These are phyloP conservation scores for Bembecia ichneumoniformis DNA, from an alignment of 2,888 invertebrate species.

Conservation along the genomic window DNA sequence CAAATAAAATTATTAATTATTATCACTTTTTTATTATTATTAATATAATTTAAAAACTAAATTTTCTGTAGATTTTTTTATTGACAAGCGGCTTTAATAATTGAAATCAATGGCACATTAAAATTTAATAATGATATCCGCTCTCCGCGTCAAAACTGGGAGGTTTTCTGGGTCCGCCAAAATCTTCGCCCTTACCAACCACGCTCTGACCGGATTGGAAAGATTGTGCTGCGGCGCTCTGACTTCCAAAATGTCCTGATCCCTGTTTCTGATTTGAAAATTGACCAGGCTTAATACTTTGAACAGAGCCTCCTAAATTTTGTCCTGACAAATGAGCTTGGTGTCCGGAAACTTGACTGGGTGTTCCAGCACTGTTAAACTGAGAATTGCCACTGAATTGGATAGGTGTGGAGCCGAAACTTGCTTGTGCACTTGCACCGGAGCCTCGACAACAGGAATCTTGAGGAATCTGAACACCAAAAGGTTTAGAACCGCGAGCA, in stretches of 20 bases:
- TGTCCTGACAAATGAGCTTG: background rate
- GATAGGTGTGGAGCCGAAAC: background rate
- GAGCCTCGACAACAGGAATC: background rate
- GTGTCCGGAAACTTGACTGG: background rate
- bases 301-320: background rate
- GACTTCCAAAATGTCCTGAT: background rate
- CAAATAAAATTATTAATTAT: background rate
- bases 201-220: conserved; percentile 10
- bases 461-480: background rate
- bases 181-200: conserved; percentile 38
- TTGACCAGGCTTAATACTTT: background rate
- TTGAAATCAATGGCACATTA: conserved; percentile 8
- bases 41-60: background rate
- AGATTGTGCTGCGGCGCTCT: background rate
- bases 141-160: conserved; percentile 47
- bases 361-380: background rate
- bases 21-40: background rate
- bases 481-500: background rate
- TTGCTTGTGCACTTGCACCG: conserved; percentile 2
- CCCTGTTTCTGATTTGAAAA: conserved; percentile 9
- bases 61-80: background rate
- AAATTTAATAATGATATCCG: conserved; percentile 52
- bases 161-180: conserved; percentile 41
- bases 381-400: background rate
- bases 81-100: no score